phyloP scores from a whole-genome alignment of 2,113 vertebrate genomes.

The Bos taurus region ARS-UCD2.0 NC_037335.1:90109001-90109500 shows the following conservation, averaged over 20 bases:
- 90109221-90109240: not conserved
- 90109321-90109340: not conserved
- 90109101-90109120: not conserved
- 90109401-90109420: not conserved
- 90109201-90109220: not conserved
- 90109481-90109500: not conserved
- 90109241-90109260: not conserved
- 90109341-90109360: not conserved
- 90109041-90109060: not conserved
- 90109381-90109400: not conserved
- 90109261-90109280: not conserved
- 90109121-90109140: not conserved
- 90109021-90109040: not conserved
- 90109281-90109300: not conserved
- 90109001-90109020: not conserved
- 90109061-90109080: not conserved
- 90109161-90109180: not conserved
- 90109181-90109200: not conserved
- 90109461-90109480: not conserved
- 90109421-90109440: not conserved
- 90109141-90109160: not conserved
- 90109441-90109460: not conserved
- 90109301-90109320: not conserved
- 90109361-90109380: not conserved
- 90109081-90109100: not conserved